Evolutionary conservation across 1,140 invertebrate genomes (phyloP).

Genomic region (Zeugodacus cucurbitae): DNA sequence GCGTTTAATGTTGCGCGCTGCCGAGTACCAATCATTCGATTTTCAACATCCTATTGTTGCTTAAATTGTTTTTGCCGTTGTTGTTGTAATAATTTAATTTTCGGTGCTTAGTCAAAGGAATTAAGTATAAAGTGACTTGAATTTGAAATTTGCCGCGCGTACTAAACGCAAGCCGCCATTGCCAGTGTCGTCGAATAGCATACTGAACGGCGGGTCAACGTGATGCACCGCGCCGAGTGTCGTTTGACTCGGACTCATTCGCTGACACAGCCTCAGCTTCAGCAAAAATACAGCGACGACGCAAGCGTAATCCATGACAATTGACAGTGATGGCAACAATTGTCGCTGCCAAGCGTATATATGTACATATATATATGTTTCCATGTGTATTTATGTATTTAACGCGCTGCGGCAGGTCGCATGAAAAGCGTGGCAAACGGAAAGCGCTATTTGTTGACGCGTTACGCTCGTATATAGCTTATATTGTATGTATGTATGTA

Average conservation of each 20-base stretch:
- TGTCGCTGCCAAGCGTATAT: not conserved
- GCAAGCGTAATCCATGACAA: conserved; percentile 27
- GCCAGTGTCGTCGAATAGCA: not conserved
- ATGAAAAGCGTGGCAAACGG: conserved; percentile 35
- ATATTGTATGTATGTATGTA: not conserved
- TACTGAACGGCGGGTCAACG: not conserved
- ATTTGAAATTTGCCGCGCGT: not conserved
- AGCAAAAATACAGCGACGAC: not conserved
- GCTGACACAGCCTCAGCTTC: no score
- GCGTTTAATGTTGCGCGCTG: not conserved
- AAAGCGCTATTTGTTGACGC: conserved; percentile 26
- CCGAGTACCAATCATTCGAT: not conserved
- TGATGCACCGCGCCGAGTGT: not conserved
- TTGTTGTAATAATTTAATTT: not conserved
- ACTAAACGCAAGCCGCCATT: not conserved
- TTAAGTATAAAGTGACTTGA: not conserved
- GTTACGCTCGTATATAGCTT: not conserved
- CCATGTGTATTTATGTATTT: not conserved
- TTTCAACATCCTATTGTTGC: not conserved
- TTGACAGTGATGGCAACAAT: conserved; percentile 29
- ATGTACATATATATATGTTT: no score
- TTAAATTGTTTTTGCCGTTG: not conserved
- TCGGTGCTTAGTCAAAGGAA: conserved; percentile 24
- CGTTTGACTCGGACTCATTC: no score
- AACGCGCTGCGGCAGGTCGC: not conserved